Evolutionary conservation across 2,113 vertebrate genomes (phyloP), one percentile per base, ranked within the genome.

Genomic region (Channa maculata): DNA sequence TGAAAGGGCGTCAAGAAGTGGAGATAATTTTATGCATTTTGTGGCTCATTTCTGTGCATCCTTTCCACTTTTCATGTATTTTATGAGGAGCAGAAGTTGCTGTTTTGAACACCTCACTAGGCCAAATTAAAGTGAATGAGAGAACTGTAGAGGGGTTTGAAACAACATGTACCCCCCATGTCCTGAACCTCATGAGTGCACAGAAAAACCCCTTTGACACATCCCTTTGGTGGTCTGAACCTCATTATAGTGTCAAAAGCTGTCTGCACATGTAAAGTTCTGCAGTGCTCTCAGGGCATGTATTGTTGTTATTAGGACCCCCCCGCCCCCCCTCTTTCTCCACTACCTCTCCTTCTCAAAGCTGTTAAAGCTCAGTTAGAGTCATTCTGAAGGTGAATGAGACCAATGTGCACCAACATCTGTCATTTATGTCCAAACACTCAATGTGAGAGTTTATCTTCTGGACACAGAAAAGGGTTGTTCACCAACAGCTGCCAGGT

Each of bases 221-320:
- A 54, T 77, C 39, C 68, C 59, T 34, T 53, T 75, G 53, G 37
- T 57, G 38, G 75, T 41, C 52, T 65, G 54, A 43, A 68, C 45
- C 53, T 74, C 71, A 43, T 43, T 52, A 54, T 70, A n/a, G 2
- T 34, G 41, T 65, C 1, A n/a, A 68, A 45, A 86, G 86, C 69
- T 81, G 86, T 80, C 86, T 2, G 72, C 74, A 87, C 90, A 88
- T 3, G 33, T 66, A 69, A 75, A 71, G n/a, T 54, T n/a, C 33
- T 4, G 41, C 52, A 8, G n/a, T n/a, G n/a, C 15, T 39, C 57
- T 45, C 36, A 5, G 44, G 43, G 36, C 48, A 13, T 38, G 54
- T n/a, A n/a, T n/a, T 68, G 65, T 37, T 62, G 37, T 67, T 57
- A 13, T 64, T 12, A 15, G 6, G 15, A 39, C 59, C 10, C 34